A percentile compares a stretch with the other conserved stretches of the same genome.
phyloP scores from a whole-genome alignment of 2,797 vertebrate genomes.

The Crypturellus tataupa region DNA sequence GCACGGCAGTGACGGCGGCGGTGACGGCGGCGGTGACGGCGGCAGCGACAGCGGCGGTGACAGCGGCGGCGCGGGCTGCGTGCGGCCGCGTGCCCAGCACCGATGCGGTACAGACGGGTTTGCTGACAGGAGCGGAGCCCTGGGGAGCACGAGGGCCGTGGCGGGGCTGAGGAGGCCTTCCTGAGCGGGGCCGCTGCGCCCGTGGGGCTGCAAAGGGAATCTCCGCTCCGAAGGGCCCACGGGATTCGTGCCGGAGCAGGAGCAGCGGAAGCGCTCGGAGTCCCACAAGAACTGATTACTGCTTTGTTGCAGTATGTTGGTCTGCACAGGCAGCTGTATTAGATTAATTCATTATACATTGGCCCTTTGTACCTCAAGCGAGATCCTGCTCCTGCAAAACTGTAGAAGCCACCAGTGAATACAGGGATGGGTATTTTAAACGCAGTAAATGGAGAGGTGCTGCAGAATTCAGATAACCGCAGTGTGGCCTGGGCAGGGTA shows the following conservation, averaged over 20 bases:
- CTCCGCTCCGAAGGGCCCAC: neutral
- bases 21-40: no score
- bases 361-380: neutral
- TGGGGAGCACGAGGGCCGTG: accelerated
- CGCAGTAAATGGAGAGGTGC: neutral
- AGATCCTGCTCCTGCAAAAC: neutral
- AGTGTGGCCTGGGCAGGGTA: accelerated
- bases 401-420: neutral
- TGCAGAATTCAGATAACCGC: neutral
- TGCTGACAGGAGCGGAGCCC: neutral
- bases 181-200: no score
- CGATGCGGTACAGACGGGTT: neutral
- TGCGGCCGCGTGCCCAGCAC: neutral
- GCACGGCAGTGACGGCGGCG: no score
- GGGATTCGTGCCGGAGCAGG: neutral
- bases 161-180: neutral
- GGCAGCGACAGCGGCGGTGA: no score
- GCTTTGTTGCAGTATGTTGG: neutral
- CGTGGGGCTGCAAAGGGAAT: no score
- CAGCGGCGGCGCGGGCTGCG: no score
- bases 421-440: neutral
- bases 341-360: neutral
- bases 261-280: neutral
- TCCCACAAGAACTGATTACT: neutral
- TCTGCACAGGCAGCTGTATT: neutral